These are phyloP conservation scores for Lipotes vexillifer DNA, from an alignment of 2,113 vertebrate species.

Conservation along the genomic window DNA sequence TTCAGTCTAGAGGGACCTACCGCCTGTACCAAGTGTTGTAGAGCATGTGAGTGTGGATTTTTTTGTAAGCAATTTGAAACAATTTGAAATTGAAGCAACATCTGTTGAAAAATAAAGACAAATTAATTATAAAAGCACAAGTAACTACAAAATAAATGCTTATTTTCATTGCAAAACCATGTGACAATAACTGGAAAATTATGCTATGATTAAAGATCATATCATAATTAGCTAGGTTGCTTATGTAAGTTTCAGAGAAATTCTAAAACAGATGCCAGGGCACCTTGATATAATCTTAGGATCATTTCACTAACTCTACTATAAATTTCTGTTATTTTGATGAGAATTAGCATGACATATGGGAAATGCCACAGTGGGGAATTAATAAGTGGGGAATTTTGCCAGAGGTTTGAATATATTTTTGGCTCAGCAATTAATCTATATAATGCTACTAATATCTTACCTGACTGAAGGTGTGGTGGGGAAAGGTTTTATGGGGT, in stretches of 20 bases:
- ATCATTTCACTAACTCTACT: neutral
- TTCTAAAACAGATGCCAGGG: neutral
- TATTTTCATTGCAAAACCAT: neutral
- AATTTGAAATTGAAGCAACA: neutral
- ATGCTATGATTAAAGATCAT: neutral
- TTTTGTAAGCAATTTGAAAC: neutral
- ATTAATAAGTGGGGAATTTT: neutral
- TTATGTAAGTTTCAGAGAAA: conserved; percentile 32
- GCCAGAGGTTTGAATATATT: neutral
- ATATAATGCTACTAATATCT: neutral
- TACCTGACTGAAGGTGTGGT: neutral
- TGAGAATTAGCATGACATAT: neutral
- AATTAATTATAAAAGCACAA: conserved; percentile 13
- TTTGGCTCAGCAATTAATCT: conserved; percentile 6
- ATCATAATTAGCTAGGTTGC: neutral
- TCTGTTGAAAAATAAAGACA: neutral
- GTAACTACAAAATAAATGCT: neutral
- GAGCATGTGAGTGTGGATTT: neutral
- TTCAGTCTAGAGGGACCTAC: neutral
- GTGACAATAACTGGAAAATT: neutral
- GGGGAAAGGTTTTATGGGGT: neutral
- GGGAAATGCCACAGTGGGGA: neutral
- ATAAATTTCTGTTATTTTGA: neutral
- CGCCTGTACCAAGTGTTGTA: neutral
- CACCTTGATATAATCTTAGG: neutral